Evolutionary conservation across 2,888 invertebrate genomes (phyloP).

Genomic region (Belgica antarctica): DNA sequence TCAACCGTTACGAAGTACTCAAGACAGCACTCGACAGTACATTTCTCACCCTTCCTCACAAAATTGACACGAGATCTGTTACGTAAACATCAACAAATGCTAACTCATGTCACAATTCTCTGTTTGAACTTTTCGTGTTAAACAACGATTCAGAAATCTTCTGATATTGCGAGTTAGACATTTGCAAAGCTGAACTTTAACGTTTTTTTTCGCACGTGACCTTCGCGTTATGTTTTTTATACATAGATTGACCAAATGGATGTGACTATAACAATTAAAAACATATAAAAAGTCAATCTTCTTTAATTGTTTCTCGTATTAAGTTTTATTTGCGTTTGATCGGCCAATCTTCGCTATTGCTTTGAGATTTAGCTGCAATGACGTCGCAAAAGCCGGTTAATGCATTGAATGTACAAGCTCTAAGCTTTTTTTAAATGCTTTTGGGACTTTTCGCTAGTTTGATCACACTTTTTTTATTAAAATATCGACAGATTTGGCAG

Average conservation of each 20-base stretch:
- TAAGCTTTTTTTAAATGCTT: too few species aligned
- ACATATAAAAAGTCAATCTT: slow-evolving; percentile 9
- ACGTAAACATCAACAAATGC: too few species aligned
- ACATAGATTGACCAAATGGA: background rate
- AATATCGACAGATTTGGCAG: too few species aligned
- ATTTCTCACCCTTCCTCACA: background rate
- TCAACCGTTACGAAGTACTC: too few species aligned
- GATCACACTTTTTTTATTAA: too few species aligned
- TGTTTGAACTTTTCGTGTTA: background rate
- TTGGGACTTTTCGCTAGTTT: background rate
- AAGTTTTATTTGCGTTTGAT: background rate
- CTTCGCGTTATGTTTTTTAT: slow-evolving; percentile 13
- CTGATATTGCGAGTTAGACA: background rate
- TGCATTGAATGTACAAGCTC: too few species aligned
- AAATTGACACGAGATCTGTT: background rate
- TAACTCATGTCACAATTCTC: background rate
- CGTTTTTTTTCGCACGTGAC: background rate
- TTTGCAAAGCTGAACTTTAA: background rate
- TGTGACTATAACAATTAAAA: background rate
- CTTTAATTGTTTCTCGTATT: slow-evolving; percentile 2
- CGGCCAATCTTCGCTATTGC: background rate
- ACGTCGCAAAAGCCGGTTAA: too few species aligned
- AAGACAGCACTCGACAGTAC: too few species aligned
- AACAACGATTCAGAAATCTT: too few species aligned
- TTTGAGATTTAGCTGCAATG: background rate